Evolutionary conservation across 30 jellyfish, hydroid and myxozoan genomes (phyloP).

Genomic region (Nemopilema nomurai): DNA sequence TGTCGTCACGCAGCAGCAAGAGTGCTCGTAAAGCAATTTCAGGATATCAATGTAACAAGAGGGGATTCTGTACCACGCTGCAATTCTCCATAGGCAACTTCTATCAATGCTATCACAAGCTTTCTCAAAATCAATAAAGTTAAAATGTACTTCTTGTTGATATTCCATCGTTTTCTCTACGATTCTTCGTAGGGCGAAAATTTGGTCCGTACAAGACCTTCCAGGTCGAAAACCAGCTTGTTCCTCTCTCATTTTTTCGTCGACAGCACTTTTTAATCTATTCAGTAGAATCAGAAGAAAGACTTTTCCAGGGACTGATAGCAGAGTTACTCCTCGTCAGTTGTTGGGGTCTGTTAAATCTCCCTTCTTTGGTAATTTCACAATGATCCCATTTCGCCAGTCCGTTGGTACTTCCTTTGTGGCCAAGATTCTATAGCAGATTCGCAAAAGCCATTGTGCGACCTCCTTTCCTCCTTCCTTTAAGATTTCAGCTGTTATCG

Average conservation of each 20-base stretch:
- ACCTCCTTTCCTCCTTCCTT: constrained; percentile 16
- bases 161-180: not conserved
- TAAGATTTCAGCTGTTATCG: constrained; percentile 14
- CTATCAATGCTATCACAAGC: not conserved
- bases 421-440: not conserved
- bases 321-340: constrained; percentile 9
- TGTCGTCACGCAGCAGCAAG: constrained; percentile 6
- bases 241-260: not conserved
- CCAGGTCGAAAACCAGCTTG: not conserved
- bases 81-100: constrained; percentile 4
- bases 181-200: not conserved
- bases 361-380: constrained; percentile 3
- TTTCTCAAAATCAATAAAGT: not conserved
- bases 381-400: constrained; percentile 1
- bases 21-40: not conserved
- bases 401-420: not conserved
- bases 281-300: not conserved
- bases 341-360: not conserved
- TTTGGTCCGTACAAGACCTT: not conserved
- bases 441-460: not conserved
- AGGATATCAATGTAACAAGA: not conserved
- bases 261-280: not conserved
- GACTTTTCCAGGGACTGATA: constrained; percentile 11
- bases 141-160: not conserved
- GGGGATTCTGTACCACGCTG: constrained; percentile 8